phyloP scores from a whole-genome alignment of 2,113 vertebrate species.

The Rhynchomys soricoides region DNA sequence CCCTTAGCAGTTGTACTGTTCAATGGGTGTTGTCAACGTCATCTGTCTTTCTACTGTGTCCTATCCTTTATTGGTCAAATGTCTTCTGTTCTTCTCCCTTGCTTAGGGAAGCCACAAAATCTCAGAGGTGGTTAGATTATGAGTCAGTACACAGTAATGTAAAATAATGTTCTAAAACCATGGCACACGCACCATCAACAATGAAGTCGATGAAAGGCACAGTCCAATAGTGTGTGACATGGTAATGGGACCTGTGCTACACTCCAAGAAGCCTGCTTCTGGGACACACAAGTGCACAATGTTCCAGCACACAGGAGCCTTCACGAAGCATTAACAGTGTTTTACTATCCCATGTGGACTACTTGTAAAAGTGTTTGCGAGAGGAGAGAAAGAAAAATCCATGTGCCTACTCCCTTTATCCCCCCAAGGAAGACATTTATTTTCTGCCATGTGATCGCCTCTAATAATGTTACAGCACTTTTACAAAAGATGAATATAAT shows the following conservation, averaged over 20 bases:
- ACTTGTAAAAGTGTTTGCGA: slow-evolving; percentile 62
- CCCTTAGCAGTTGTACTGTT: not conserved
- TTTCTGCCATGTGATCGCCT: slow-evolving; percentile 55
- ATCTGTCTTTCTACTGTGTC: not conserved
- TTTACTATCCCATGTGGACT: slow-evolving; percentile 65
- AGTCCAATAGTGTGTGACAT: slow-evolving; percentile 55
- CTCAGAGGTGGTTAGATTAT: slow-evolving; percentile 18
- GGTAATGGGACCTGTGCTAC: not conserved
- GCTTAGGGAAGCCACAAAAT: slow-evolving; percentile 30
- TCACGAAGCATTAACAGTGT: slow-evolving; percentile 74
- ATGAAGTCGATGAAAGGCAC: slow-evolving; percentile 51
- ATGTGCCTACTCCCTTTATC: slow-evolving; percentile 55
- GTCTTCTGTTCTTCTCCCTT: not conserved
- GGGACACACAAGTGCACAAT: slow-evolving; percentile 31
- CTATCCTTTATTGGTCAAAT: not conserved
- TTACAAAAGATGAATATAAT: slow-evolving; percentile 66
- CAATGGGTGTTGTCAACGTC: not conserved
- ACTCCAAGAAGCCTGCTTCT: slow-evolving; percentile 57
- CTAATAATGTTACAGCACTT: slow-evolving; percentile 74
- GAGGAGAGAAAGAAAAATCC: slow-evolving; percentile 59
- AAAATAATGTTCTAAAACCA: slow-evolving; percentile 15
- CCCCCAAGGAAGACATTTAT: slow-evolving; percentile 65
- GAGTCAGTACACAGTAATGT: not conserved
- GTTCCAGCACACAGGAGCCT: slow-evolving; percentile 52
- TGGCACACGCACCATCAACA: slow-evolving; percentile 53